Evolutionary conservation across 2,113 vertebrate genomes (phyloP).

Genomic region (Panthera leo): DNA sequence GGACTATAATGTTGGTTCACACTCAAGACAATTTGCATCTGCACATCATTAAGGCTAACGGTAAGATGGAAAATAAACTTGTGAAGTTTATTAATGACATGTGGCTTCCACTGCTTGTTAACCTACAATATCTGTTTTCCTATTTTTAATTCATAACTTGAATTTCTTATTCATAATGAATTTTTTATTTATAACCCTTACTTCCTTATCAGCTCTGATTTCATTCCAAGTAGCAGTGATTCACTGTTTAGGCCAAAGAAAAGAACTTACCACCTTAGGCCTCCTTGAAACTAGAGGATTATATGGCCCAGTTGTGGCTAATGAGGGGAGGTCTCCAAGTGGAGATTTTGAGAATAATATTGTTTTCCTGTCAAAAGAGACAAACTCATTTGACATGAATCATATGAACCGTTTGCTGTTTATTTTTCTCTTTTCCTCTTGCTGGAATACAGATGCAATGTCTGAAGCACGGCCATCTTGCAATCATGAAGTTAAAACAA

Average conservation of each 20-base stretch:
- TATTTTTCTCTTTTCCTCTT: background rate
- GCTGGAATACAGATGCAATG: background rate
- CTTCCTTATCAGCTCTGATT: background rate
- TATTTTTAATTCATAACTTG: background rate
- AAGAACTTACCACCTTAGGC: background rate
- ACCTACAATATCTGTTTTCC: background rate
- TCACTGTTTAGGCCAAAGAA: background rate
- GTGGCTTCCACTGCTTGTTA: background rate
- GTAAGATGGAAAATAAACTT: background rate
- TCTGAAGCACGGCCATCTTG: background rate
- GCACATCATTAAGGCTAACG: background rate
- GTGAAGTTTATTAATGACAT: background rate
- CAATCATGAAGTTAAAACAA: background rate
- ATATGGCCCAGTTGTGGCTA: background rate
- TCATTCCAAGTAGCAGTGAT: background rate
- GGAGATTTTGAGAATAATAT: background rate
- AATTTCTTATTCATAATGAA: background rate
- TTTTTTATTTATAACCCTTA: background rate
- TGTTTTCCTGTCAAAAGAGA: background rate
- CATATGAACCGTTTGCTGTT: background rate
- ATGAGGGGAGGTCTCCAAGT: background rate
- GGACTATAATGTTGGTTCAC: background rate
- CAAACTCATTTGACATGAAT: background rate
- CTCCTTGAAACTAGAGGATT: background rate
- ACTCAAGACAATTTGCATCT: background rate